These are phyloP conservation scores for Trichomycterus rosablanca DNA, from an alignment of 2,113 vertebrate genomes.

Conservation along the genomic window DNA sequence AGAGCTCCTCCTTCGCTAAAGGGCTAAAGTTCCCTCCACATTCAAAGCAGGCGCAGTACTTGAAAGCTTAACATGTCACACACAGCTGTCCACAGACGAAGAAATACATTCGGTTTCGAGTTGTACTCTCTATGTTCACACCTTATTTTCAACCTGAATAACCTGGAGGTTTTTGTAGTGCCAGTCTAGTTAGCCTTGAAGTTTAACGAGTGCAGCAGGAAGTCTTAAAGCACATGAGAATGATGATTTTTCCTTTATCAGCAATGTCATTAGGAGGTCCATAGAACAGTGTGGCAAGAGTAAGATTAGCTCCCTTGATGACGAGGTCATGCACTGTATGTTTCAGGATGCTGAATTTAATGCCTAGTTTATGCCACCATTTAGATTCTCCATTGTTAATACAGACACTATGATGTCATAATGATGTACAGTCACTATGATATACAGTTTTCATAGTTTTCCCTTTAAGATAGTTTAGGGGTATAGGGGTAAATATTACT, in stretches of 20 bases:
- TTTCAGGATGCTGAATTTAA: too few species aligned
- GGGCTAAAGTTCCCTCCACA: slow-evolving; percentile 24
- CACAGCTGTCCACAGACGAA: not conserved
- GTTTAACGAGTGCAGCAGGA: not conserved
- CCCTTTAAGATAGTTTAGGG: too few species aligned
- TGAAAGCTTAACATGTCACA: not conserved
- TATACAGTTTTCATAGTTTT: too few species aligned
- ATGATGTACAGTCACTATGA: too few species aligned
- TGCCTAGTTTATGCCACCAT: too few species aligned
- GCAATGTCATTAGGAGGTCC: slow-evolving; percentile 19
- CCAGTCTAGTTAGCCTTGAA: not conserved
- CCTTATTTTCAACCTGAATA: not conserved
- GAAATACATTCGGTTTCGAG: not conserved
- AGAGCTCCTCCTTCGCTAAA: slow-evolving; percentile 50
- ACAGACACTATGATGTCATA: too few species aligned
- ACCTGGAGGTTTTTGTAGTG: not conserved
- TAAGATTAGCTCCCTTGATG: slow-evolving; percentile 3
- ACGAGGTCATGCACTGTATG: not conserved
- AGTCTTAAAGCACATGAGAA: not conserved
- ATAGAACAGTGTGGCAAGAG: not conserved
- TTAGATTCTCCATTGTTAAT: too few species aligned
- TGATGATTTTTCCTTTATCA: slow-evolving; percentile 5
- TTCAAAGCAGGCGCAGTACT: not conserved
- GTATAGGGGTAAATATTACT: too few species aligned
- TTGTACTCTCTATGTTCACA: not conserved